These are phyloP conservation scores for Erpobdella octoculata DNA, from an alignment of 2,888 invertebrate genomes.

Conservation along the genomic window DNA sequence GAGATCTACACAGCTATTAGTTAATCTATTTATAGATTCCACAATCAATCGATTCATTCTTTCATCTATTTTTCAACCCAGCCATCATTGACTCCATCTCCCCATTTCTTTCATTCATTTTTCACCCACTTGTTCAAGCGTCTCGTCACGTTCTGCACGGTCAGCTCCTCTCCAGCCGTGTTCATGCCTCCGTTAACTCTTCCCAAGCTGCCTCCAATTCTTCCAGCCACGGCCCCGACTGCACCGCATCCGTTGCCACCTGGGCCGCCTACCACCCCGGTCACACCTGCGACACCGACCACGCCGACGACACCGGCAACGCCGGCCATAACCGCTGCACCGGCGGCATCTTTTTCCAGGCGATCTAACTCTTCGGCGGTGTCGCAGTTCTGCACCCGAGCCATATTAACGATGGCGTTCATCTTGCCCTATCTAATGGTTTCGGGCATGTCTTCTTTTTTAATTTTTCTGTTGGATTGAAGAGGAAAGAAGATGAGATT, in stretches of 20 bases:
- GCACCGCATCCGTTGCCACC: neutral
- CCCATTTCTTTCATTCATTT: no score
- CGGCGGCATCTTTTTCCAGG: neutral
- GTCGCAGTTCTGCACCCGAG: neutral
- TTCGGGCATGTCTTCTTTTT: neutral
- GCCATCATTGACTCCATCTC: no score
- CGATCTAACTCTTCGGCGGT: neutral
- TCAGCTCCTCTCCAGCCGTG: constrained; percentile 13
- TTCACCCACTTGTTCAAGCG: constrained; percentile 5
- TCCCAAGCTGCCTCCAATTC: constrained; percentile 8
- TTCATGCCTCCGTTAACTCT: constrained; percentile 24
- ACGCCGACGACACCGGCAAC: neutral
- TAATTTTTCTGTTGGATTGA: neutral
- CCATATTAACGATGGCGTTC: constrained; percentile 21
- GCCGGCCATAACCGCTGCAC: neutral
- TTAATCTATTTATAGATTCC: no score
- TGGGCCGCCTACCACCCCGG: neutral
- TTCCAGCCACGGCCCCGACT: neutral
- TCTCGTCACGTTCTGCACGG: constrained; percentile 26
- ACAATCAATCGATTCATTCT: no score
- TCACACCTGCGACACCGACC: neutral
- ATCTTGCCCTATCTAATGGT: neutral
- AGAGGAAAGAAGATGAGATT: neutral
- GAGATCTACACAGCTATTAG: no score
- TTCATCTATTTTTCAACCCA: no score